Evolutionary conservation across 2,888 invertebrate species (phyloP), one percentile per base, ranked within the genome.

Genomic region (Stenichneumon culpator): DNA sequence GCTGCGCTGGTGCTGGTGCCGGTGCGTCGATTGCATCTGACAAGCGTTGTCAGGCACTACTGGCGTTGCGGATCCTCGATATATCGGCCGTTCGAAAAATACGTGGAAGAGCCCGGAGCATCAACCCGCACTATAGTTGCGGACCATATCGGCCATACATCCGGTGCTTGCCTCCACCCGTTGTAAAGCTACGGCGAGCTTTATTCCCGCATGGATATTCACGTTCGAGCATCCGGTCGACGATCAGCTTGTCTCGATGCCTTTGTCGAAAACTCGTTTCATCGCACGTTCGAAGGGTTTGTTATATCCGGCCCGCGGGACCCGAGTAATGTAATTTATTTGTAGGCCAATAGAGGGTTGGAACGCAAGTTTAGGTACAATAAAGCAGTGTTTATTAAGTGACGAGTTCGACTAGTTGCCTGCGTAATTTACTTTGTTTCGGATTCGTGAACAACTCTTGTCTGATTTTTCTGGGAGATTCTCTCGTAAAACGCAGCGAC

Each of bases 31-130:
- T 82, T 82, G 85, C 68, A 79, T 72, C 79, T 85, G 85, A 85
- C 85, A 85, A 82, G 65, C 72, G 82, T 79, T 85, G 85, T 85
- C 85, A 85, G 82, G 16, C 22, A 72, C 72, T 75, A 74, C 50
- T 75, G 54, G 69, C 65, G 52, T 60, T 39, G 44, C 36, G 50
- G 52, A 73, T 68, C 73, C 44, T 77, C 67, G 72, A 80, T 82
- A 75, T 67, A 80, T 82, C 79, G 68, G 52, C 25, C 52, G 28
- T 79, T 73, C 57, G 52, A 14, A 47, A 85, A 73, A 77, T 70
- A 74, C 79, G 72, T 68, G 63, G 72, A 75, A 67, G 39, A 14
- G 79, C 79, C 63, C 54, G 82, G 47, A 72, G 79, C 72, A 57
- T 36, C 67, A n/a, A 36, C 67, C 14, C 28, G n/a, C 32, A 39